Evolutionary conservation across 2,888 invertebrate genomes (phyloP).

Genomic region (Elegia similella): DNA sequence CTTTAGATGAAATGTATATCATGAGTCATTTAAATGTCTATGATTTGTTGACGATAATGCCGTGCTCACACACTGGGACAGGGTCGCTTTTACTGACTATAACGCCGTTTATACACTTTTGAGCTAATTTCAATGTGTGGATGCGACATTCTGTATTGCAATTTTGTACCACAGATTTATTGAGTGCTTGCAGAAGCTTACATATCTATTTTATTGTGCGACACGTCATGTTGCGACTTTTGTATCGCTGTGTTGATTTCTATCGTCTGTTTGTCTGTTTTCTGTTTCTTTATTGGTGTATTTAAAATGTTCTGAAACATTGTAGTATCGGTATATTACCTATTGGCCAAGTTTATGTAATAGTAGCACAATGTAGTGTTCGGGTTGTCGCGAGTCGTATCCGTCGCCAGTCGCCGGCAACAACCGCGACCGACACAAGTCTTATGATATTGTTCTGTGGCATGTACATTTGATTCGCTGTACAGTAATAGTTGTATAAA

Average conservation of each 20-base stretch:
- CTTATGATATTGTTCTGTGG: constrained; percentile 39
- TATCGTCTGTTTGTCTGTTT: neutral
- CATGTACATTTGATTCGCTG: constrained; percentile 57
- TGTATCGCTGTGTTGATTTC: neutral
- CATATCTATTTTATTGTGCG: constrained; percentile 20
- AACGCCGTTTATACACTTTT: neutral
- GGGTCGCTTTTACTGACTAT: neutral
- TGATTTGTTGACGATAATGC: constrained; percentile 24
- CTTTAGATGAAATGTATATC: constrained; percentile 29
- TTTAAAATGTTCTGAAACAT: constrained; percentile 10
- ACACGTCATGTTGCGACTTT: neutral
- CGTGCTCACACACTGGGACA: neutral
- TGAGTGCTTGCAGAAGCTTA: constrained; percentile 18
- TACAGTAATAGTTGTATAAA: constrained; percentile 59
- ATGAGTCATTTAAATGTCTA: constrained; percentile 26
- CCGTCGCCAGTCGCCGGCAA: constrained; percentile 7
- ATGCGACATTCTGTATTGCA: constrained; percentile 16
- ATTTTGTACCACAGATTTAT: neutral
- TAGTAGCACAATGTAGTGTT: constrained; percentile 11
- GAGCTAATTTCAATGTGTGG: constrained; percentile 1
- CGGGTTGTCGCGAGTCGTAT: constrained; percentile 4
- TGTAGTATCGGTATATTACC: constrained; percentile 14
- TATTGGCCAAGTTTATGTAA: constrained; percentile 14
- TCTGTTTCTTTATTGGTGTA: neutral
- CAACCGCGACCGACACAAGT: constrained; percentile 21